phyloP scores from a whole-genome alignment of 2,888 invertebrate species.

The Isotomurus palustris region DNA sequence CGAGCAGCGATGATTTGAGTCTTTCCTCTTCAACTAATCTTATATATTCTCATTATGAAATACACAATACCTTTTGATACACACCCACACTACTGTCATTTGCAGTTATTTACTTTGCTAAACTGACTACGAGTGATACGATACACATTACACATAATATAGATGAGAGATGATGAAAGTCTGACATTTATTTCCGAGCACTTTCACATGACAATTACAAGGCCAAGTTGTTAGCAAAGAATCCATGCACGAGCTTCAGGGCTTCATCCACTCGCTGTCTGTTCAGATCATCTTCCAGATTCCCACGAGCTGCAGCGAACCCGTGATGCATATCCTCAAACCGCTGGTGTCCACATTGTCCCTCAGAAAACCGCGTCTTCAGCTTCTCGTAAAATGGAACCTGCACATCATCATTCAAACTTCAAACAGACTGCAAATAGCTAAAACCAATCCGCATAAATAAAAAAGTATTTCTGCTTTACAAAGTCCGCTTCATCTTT shows the following conservation, averaged over 20 bases:
- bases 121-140: too few species aligned
- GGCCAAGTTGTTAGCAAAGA: constrained; percentile 33
- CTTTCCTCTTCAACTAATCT: too few species aligned
- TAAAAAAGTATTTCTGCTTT: constrained; percentile 3
- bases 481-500: constrained; percentile 41
- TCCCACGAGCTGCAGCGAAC: constrained; percentile 40
- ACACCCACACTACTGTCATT: not conserved
- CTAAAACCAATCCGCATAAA: too few species aligned
- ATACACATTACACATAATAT: too few species aligned
- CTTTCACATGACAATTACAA: not conserved
- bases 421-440: not conserved
- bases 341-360: constrained; percentile 27
- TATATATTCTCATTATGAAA: too few species aligned
- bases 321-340: constrained; percentile 41
- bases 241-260: constrained; percentile 25
- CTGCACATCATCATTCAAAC: constrained; percentile 9
- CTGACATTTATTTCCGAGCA: not conserved
- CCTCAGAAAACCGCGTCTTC: constrained; percentile 33
- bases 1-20: too few species aligned
- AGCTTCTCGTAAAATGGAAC: constrained; percentile 32
- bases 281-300: constrained; percentile 31
- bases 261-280: constrained; percentile 38
- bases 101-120: not conserved
- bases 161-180: too few species aligned
- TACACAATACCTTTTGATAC: too few species aligned